phyloP scores from a whole-genome alignment of 2,888 invertebrate species.

The Anaspis maculata region DNA sequence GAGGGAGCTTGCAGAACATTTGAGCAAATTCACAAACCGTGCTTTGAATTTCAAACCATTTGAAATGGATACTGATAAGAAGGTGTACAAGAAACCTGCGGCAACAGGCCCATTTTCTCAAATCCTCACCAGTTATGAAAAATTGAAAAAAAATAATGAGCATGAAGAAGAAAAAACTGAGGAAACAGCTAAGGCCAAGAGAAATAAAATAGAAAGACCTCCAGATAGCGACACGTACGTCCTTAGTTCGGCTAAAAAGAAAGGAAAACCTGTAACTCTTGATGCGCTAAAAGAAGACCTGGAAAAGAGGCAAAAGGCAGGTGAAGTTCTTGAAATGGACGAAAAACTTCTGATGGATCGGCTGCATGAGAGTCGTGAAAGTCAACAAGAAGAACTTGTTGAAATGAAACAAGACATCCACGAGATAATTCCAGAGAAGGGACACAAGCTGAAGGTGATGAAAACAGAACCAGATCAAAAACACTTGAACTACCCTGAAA shows the following conservation, averaged over 20 bases:
- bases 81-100: neutral
- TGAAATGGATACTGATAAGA: constrained; percentile 3
- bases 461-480: constrained; percentile 22
- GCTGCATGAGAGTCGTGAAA: neutral
- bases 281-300: constrained; percentile 26
- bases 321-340: constrained; percentile 17
- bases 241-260: constrained; percentile 1
- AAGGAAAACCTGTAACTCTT: constrained; percentile 22
- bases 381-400: constrained; percentile 2
- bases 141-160: constrained; percentile 37
- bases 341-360: constrained; percentile 19
- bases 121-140: constrained; percentile 40
- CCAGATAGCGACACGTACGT: constrained; percentile 5
- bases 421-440: neutral
- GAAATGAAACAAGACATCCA: constrained; percentile 8
- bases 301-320: constrained; percentile 10
- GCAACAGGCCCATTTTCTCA: constrained; percentile 41
- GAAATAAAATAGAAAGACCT: neutral
- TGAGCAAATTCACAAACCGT: constrained; percentile 58
- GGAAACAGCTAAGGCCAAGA: constrained; percentile 1
- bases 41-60: constrained; percentile 26
- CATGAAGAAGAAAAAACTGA: constrained; percentile 5
- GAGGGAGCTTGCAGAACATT: constrained; percentile 47
- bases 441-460: constrained; percentile 9
- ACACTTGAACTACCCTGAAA: constrained; percentile 46